These are phyloP conservation scores for Apocheima hispidaria DNA, from an alignment of 2,888 invertebrate genomes.

Conservation along the genomic window DNA sequence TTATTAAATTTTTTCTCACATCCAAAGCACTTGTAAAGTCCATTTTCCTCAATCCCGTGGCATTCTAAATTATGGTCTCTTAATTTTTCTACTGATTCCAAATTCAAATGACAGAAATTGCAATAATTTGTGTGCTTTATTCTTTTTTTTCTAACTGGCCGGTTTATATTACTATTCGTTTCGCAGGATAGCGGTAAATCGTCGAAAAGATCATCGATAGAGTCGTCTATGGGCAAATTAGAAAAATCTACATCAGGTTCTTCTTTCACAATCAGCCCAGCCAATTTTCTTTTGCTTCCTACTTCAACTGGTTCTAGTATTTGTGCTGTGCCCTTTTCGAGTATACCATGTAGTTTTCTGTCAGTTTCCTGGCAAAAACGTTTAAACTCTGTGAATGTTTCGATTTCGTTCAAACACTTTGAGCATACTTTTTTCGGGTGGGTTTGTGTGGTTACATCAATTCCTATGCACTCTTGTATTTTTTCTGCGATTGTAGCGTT, in stretches of 20 bases:
- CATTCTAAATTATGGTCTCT: constrained; percentile 60
- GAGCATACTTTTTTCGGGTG: constrained; percentile 65
- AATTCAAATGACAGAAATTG: constrained; percentile 65
- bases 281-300: constrained; percentile 28
- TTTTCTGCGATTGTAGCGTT: constrained; percentile 52
- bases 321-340: constrained; percentile 35
- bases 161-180: constrained; percentile 1
- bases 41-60: constrained; percentile 63
- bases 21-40: constrained; percentile 71
- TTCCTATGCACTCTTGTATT: constrained; percentile 65
- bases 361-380: constrained; percentile 65
- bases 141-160: constrained; percentile 48
- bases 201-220: constrained; percentile 30
- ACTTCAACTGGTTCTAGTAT: neutral
- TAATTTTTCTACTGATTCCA: constrained; percentile 53
- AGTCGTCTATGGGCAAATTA: constrained; percentile 21
- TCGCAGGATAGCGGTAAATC: constrained; percentile 24
- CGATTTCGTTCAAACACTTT: constrained; percentile 61
- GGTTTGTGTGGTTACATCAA: constrained; percentile 55
- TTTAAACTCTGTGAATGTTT: constrained; percentile 68
- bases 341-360: constrained; percentile 57
- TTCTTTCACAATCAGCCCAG: constrained; percentile 12
- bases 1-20: constrained; percentile 71
- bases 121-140: constrained; percentile 63
- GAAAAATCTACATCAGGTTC: constrained; percentile 28